Evolutionary conservation across 2,888 invertebrate genomes (phyloP).

Genomic region (Amphipoea lucens): DNA sequence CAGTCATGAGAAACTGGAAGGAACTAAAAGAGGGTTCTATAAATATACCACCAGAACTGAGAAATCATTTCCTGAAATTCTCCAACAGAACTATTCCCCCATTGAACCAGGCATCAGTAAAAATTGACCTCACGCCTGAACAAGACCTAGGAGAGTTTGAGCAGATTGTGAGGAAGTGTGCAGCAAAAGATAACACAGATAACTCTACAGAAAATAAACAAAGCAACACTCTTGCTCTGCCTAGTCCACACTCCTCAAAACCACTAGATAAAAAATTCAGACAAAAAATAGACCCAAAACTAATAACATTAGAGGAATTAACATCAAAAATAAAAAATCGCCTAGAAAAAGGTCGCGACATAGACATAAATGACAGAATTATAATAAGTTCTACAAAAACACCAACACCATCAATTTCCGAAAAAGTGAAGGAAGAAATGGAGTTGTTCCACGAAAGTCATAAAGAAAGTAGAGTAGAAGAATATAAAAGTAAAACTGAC

Average conservation of each 20-base stretch:
- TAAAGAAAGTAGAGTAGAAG: constrained; percentile 67
- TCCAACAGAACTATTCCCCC: constrained; percentile 90
- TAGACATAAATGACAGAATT: constrained; percentile 81
- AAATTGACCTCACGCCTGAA: constrained; percentile 78
- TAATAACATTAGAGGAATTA: constrained; percentile 83
- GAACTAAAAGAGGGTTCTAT: constrained; percentile 90
- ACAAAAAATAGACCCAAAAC: constrained; percentile 69
- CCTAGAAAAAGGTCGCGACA: constrained; percentile 77
- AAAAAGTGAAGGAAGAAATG: constrained; percentile 72
- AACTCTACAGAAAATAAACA: constrained; percentile 34
- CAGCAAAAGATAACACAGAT: constrained; percentile 69
- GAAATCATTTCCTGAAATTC: constrained; percentile 92
- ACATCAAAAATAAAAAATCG: constrained; percentile 79
- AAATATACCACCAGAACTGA: constrained; percentile 84
- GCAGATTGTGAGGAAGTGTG: constrained; percentile 86
- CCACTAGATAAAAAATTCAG: constrained; percentile 42
- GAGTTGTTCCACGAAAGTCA: constrained; percentile 69
- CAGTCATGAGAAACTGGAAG: constrained; percentile 93
- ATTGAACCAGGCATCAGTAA: constrained; percentile 79
- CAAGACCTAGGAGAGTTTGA: constrained; percentile 86
- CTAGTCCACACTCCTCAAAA: constrained; percentile 26
- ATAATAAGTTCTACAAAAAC: constrained; percentile 74
- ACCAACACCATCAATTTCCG: constrained; percentile 43
- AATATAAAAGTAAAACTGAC: constrained; percentile 72
- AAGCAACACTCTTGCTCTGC: constrained; percentile 32